A percentile compares a stretch with the other conserved stretches of the same genome.
phyloP scores from a whole-genome alignment of 2,888 invertebrate genomes.

The Beris morrisii region DNA sequence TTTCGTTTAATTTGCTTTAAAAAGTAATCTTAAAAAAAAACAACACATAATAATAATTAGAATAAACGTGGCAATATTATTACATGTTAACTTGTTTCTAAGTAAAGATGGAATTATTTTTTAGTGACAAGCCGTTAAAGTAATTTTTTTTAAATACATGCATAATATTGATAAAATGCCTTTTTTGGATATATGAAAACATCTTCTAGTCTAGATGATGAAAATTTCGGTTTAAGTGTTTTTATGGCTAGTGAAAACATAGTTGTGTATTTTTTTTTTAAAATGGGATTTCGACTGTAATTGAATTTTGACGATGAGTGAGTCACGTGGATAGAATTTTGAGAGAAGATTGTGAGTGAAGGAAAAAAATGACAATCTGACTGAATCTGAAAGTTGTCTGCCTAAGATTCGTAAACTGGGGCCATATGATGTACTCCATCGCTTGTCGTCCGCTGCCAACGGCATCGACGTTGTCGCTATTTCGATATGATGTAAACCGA shows the following conservation, averaged over 20 bases:
- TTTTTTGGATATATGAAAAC: conserved; percentile 7
- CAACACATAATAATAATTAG: conserved; percentile 5
- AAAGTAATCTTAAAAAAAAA: conserved; percentile 7
- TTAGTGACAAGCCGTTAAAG: conserved; percentile 4
- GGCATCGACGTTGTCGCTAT: neutral
- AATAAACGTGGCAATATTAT: conserved; percentile 28
- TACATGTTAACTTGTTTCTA: conserved; percentile 32
- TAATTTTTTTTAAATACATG: conserved; percentile 15
- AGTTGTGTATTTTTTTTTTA: conserved; percentile 3
- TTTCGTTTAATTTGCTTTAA: neutral
- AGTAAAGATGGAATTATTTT: conserved; percentile 25
- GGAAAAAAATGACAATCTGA: neutral
- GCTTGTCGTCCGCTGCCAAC: neutral
- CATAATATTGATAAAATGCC: neutral
- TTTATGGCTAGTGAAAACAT: conserved; percentile 19
- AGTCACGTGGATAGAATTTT: neutral
- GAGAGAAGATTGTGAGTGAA: neutral
- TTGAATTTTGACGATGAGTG: neutral
- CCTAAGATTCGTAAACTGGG: no score
- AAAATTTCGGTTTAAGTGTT: conserved; percentile 16
- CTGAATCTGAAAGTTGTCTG: neutral
- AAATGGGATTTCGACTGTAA: no score
- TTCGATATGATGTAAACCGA: neutral
- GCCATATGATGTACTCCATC: no score
- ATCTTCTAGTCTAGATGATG: neutral